Evolutionary conservation across 2,113 vertebrate species (phyloP).

Genomic region (Podocnemis expansa): DNA sequence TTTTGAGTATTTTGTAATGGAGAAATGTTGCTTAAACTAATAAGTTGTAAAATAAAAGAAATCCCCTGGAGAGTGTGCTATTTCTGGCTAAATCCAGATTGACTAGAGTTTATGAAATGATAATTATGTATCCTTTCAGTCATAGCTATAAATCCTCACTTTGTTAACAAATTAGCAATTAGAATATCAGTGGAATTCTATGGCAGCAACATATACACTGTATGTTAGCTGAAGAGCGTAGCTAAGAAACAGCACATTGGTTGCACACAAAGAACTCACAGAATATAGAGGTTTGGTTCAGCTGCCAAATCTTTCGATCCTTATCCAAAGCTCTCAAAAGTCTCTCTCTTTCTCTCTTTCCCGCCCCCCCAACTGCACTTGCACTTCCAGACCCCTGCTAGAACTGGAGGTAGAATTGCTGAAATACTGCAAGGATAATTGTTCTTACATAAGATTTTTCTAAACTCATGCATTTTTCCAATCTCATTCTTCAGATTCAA

Average conservation of each 20-base stretch:
- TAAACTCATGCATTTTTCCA: fast-evolving
- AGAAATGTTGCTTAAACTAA: conserved; percentile 21
- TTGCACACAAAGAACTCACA: neutral
- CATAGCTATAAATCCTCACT: conserved; percentile 30
- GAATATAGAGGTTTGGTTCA: neutral
- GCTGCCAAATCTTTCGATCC: neutral
- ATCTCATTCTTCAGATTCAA: neutral
- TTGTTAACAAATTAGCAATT: conserved; percentile 43
- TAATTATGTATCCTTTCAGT: conserved; percentile 40
- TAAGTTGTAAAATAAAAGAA: conserved; percentile 32
- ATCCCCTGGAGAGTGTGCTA: conserved; percentile 32
- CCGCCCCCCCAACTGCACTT: neutral
- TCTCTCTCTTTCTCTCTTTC: conserved; percentile 5
- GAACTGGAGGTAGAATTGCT: neutral
- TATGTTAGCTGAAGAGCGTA: neutral
- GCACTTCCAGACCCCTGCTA: conserved; percentile 22
- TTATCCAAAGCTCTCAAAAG: neutral
- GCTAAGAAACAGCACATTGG: neutral
- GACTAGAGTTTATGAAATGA: conserved; percentile 27
- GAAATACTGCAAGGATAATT: neutral
- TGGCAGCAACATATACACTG: neutral
- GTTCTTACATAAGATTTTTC: neutral
- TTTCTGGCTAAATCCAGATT: conserved; percentile 52
- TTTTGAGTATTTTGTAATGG: neutral
- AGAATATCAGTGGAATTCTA: conserved; percentile 21